Evolutionary conservation across 1,140 invertebrate species (phyloP).

Genomic region (Eriocheir sinensis): DNA sequence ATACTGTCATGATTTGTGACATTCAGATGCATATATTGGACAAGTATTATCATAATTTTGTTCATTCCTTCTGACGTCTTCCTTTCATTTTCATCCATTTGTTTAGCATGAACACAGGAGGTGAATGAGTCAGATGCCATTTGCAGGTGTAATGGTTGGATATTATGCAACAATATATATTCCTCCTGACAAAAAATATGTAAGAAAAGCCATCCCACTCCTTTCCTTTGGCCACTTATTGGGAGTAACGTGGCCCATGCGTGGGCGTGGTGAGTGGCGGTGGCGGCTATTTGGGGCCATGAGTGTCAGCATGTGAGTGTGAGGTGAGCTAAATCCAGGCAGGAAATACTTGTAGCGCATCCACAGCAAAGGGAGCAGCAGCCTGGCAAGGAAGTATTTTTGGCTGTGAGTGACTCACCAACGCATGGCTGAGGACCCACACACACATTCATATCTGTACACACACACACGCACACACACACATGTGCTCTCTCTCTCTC

Average conservation of each 20-base stretch:
- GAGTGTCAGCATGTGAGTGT: background rate
- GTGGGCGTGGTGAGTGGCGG: background rate
- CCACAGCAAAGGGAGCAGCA: slow-evolving; percentile 19
- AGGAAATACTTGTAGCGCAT: slow-evolving; percentile 11
- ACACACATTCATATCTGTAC: slow-evolving; percentile 33
- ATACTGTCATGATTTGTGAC: too few species aligned
- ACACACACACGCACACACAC: slow-evolving; percentile 56
- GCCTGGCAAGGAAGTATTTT: background rate
- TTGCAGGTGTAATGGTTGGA: too few species aligned
- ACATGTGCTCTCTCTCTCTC: too few species aligned
- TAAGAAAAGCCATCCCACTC: too few species aligned
- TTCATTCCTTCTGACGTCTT: too few species aligned
- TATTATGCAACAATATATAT: too few species aligned
- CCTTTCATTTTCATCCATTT: too few species aligned
- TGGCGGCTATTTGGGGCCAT: background rate
- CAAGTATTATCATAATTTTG: too few species aligned
- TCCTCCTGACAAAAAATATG: too few species aligned
- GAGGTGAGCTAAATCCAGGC: background rate
- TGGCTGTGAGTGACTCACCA: background rate
- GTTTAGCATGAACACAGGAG: too few species aligned
- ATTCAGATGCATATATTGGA: too few species aligned
- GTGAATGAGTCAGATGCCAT: too few species aligned
- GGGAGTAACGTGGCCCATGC: background rate
- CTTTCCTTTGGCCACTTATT: background rate
- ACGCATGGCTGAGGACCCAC: background rate